phyloP scores from a whole-genome alignment of 2,113 vertebrate species.

The Zingel zingel region DNA sequence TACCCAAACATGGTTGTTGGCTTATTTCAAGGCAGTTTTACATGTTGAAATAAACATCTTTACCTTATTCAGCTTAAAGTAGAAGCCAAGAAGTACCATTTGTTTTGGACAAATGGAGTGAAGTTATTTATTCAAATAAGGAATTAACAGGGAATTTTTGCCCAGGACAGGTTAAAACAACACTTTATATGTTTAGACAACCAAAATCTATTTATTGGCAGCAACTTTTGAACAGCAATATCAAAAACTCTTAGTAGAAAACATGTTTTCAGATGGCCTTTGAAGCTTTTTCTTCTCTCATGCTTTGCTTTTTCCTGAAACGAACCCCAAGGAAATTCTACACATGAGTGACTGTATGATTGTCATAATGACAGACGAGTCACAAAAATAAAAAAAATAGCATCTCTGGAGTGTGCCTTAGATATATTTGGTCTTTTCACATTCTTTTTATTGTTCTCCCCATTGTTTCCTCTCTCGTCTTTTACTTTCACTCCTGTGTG shows the following conservation, averaged over 20 bases:
- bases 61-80: background rate
- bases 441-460: constrained; percentile 15
- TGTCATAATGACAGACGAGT: constrained; percentile 59
- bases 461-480: background rate
- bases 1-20: background rate
- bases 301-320: constrained; percentile 24
- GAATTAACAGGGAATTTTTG: background rate
- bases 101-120: background rate
- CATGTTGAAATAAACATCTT: background rate
- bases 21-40: background rate
- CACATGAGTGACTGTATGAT: constrained; percentile 41
- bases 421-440: constrained; percentile 38
- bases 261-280: background rate
- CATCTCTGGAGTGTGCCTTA: constrained; percentile 37
- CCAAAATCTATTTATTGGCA: background rate
- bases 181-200: background rate
- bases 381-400: constrained; percentile 47
- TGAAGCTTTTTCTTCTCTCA: background rate
- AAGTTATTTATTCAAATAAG: background rate
- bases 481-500: background rate
- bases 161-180: background rate
- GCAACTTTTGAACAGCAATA: background rate
- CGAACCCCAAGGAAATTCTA: constrained; percentile 36
- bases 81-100: background rate
- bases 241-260: background rate